Base-by-base conservation (phyloP, 2,888 invertebrate species). In the Baronia brevicornis region DNA sequence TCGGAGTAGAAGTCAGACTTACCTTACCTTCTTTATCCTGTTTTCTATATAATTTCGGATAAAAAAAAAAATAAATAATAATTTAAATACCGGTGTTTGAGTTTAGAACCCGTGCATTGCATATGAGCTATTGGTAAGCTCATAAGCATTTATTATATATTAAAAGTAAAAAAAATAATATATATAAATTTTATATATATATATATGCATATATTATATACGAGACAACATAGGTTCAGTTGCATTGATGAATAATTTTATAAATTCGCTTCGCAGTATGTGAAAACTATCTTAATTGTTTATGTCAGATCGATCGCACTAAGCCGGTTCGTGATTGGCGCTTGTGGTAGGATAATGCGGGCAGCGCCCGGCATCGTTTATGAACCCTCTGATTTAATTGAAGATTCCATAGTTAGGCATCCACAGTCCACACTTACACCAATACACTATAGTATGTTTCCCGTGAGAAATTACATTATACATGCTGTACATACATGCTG, bases 311-410 rank as follows among this genome's bases (percentile, higher is more conserved):
- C 46, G 50, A 44, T 39, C 43, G 38, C 44, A 47, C 61, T 65
- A 62, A 68, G 62, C 62, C 54, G 53, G 50, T 41, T 43, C 52
- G 56, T 73, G 71, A 77, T 77, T 77, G 77, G 71, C 54, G 64
- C 58, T 54, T 57, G 51, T 62, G 63, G 59, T 58, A 56, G 59
- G 52, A 65, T 66, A 65, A 78, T 78, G 73, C 78, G 79, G 79
- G 78, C 59, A 42, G 33, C 36, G 28, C 36, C 52, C 54, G 47
- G 54, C 60, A 50, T 58, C 66, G 65, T 70, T 67, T 71, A 69
- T 70, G 71, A 67, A 69, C 75, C 68, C 69, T 62, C 70, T 61
- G 77, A 68, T 73, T 77, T 79, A 75, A 79, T 78, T 75, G 77
- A 74, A 72, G 64, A 70, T 67, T 66, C 69, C 66, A 60, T n/a